These are phyloP conservation scores for Agrenia bidenticulata DNA, from an alignment of 2,888 invertebrate species.

Conservation along the genomic window DNA sequence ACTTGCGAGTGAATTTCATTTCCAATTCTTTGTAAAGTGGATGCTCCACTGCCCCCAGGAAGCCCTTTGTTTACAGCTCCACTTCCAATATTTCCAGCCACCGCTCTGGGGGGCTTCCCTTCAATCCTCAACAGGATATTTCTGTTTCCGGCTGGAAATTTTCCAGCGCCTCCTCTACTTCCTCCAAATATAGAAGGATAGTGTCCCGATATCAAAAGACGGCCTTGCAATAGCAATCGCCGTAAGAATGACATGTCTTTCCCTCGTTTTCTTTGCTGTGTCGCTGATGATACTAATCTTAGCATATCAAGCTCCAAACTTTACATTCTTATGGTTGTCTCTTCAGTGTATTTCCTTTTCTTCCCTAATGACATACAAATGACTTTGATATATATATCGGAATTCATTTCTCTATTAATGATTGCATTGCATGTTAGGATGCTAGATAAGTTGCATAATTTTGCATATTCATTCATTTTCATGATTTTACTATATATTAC, in stretches of 20 bases:
- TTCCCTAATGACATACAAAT: neutral
- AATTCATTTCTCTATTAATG: too few species aligned
- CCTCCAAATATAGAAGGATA: constrained; percentile 28
- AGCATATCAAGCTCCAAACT: neutral
- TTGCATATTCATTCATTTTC: too few species aligned
- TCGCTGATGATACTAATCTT: constrained; percentile 32
- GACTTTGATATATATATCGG: too few species aligned
- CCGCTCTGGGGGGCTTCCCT: constrained; percentile 1
- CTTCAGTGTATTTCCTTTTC: neutral
- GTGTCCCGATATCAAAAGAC: constrained; percentile 36
- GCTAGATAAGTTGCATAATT: too few species aligned
- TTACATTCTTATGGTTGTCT: neutral
- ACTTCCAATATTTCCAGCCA: neutral
- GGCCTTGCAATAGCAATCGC: constrained; percentile 45
- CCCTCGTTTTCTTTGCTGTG: constrained; percentile 32
- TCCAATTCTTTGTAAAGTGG: constrained; percentile 45
- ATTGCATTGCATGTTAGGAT: too few species aligned
- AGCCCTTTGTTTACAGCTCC: neutral
- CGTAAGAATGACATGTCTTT: constrained; percentile 49
- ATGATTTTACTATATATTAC: too few species aligned
- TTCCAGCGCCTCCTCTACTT: constrained; percentile 21
- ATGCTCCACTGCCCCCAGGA: constrained; percentile 1
- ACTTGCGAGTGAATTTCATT: constrained; percentile 34
- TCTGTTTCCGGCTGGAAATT: neutral
- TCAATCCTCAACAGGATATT: constrained; percentile 10